Conservation (phyloP, 1,140 invertebrate species). For the Calosoma granatense region DNA sequence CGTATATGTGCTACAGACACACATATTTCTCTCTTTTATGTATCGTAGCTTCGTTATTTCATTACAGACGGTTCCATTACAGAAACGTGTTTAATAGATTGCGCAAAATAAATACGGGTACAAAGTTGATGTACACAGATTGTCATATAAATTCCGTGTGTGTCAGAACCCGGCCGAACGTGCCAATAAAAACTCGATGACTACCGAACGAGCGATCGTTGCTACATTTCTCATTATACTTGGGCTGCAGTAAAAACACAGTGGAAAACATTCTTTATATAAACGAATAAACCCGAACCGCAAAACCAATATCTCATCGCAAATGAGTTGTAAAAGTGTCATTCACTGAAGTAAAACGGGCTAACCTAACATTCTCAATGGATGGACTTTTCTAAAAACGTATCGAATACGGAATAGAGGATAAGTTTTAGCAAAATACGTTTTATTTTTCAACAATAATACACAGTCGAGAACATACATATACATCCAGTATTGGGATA, state of each 20-base stretch:
- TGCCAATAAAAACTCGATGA: not conserved
- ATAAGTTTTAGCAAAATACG: too few relatives aligned
- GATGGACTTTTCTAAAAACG: not conserved
- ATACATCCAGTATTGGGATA: too few relatives aligned
- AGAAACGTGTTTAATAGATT: not conserved
- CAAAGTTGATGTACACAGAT: not conserved
- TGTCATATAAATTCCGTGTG: not conserved
- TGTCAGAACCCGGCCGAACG: not conserved
- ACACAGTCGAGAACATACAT: too few relatives aligned
- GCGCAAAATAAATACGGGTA: not conserved
- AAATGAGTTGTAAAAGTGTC: slow-evolving; percentile 8
- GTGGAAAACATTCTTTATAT: not conserved
- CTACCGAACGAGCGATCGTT: not conserved
- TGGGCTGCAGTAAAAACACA: not conserved
- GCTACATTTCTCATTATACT: not conserved
- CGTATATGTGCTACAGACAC: too few relatives aligned
- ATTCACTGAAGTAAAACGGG: not conserved
- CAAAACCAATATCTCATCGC: slow-evolving; percentile 4
- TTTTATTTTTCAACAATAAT: too few relatives aligned
- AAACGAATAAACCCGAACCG: too few relatives aligned
- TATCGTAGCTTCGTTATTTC: too few relatives aligned
- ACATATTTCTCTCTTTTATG: too few relatives aligned
- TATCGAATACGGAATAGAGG: too few relatives aligned
- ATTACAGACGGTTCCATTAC: too few relatives aligned
- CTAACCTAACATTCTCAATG: too few relatives aligned